These are phyloP conservation scores for Onthophagus taurus DNA, from an alignment of 1,140 invertebrate genomes.

Conservation along the genomic window DNA sequence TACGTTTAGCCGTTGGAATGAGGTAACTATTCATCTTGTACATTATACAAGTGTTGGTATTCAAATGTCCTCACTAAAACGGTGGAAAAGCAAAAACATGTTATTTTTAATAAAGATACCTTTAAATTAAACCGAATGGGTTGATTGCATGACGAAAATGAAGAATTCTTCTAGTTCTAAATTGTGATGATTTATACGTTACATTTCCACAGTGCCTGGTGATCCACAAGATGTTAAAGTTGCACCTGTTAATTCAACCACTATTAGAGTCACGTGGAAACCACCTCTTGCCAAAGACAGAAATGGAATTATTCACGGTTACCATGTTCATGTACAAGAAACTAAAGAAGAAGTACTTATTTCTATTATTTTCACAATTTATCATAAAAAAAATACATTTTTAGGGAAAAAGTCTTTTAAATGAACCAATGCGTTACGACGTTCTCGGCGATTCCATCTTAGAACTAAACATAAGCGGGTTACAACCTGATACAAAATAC, in stretches of 20 bases:
- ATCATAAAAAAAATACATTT: constrained; percentile 10
- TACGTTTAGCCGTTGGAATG: constrained; percentile 31
- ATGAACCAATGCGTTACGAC: constrained; percentile 75
- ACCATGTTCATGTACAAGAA: constrained; percentile 93
- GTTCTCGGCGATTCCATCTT: constrained; percentile 67
- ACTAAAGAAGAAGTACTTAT: constrained; percentile 66
- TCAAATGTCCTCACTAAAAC: constrained; percentile 37
- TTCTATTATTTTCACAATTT: not conserved
- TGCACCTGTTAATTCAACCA: constrained; percentile 81
- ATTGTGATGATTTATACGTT: no score
- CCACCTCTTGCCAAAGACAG: constrained; percentile 81
- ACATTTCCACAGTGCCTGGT: constrained; percentile 75
- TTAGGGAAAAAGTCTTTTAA: constrained; percentile 67
- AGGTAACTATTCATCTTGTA: constrained; percentile 35
- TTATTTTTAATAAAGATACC: not conserved
- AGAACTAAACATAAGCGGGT: constrained; percentile 73
- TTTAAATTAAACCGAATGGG: no score
- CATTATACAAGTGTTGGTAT: constrained; percentile 42
- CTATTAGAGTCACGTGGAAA: constrained; percentile 85
- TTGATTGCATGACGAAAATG: no score
- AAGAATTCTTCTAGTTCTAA: no score
- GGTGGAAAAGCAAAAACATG: no score
- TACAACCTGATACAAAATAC: constrained; percentile 90
- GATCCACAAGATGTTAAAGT: constrained; percentile 87
- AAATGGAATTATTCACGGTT: constrained; percentile 93